Evolutionary conservation across 37 sponge, comb jelly and placozoan genomes (phyloP).

Genomic region (Tethya wilhelma): DNA sequence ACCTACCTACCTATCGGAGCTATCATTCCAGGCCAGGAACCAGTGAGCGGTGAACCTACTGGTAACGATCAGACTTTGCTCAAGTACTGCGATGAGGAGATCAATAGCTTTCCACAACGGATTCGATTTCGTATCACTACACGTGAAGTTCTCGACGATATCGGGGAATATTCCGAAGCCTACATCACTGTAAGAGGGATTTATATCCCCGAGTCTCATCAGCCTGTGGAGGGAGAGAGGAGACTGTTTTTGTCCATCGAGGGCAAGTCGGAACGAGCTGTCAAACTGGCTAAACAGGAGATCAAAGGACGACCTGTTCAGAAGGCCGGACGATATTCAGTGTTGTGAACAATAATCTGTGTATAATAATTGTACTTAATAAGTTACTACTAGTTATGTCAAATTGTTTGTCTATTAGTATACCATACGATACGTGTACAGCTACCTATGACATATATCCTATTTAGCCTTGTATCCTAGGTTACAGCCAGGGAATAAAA

Average conservation of each 20-base stretch:
- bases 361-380: too few species aligned
- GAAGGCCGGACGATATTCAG: slow-evolving; percentile 78
- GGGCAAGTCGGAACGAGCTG: slow-evolving; percentile 85
- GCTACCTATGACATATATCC: too few species aligned
- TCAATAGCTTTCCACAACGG: slow-evolving; percentile 97
- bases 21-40: slow-evolving; percentile 39
- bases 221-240: slow-evolving; percentile 84
- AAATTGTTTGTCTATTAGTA: too few species aligned
- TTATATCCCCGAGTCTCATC: slow-evolving; percentile 78
- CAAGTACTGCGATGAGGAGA: slow-evolving; percentile 91
- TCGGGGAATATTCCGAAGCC: slow-evolving; percentile 89
- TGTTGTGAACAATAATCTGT: too few species aligned
- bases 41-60: slow-evolving; percentile 20
- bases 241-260: slow-evolving; percentile 82
- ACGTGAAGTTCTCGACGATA: slow-evolving; percentile 86
- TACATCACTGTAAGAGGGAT: slow-evolving; percentile 91
- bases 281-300: slow-evolving; percentile 93
- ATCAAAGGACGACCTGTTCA: slow-evolving; percentile 76
- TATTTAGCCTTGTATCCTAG: too few species aligned
- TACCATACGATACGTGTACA: too few species aligned
- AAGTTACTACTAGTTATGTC: too few species aligned
- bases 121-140: slow-evolving; percentile 87
- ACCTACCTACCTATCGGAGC: slow-evolving; percentile 75
- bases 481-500: too few species aligned
- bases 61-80: slow-evolving; percentile 8